Conservation (phyloP, 2,113 vertebrate species). For the Tragelaphus imberbis region DNA sequence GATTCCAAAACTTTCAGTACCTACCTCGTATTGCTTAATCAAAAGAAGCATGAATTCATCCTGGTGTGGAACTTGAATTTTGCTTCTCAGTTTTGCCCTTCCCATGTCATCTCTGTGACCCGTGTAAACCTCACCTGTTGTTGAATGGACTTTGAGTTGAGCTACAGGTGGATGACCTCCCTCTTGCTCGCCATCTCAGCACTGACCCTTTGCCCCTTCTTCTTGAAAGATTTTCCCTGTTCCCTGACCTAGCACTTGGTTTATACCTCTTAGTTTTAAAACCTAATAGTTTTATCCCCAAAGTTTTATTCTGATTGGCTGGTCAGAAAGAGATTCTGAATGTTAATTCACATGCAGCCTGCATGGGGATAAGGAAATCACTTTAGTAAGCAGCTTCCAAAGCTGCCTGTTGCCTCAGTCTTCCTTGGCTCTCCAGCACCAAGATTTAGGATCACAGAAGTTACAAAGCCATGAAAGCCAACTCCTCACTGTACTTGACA, state of each 20-base stretch:
- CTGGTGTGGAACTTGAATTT: background rate
- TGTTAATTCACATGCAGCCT: background rate
- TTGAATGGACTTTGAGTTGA: background rate
- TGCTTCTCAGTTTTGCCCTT: background rate
- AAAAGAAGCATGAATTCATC: background rate
- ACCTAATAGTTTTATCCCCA: background rate
- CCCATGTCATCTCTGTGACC: background rate
- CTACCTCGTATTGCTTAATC: background rate
- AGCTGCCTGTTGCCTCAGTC: background rate
- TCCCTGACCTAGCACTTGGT: background rate
- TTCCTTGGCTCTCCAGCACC: background rate
- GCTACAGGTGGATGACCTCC: too few species aligned
- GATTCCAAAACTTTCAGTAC: background rate
- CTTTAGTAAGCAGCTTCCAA: background rate
- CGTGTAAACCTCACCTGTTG: background rate
- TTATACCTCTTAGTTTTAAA: background rate
- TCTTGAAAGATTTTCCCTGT: background rate
- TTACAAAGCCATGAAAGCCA: background rate
- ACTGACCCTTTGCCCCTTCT: background rate
- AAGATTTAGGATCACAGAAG: background rate
- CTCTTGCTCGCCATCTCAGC: too few species aligned
- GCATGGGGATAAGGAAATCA: accelerated
- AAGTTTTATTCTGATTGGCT: background rate
- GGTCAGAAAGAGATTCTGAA: background rate
- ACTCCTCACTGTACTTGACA: accelerated